A percentile compares a stretch with the other conserved stretches of the same genome.
Conservation (phyloP, 1,140 invertebrate species). For the Brachionus angularis region DNA sequence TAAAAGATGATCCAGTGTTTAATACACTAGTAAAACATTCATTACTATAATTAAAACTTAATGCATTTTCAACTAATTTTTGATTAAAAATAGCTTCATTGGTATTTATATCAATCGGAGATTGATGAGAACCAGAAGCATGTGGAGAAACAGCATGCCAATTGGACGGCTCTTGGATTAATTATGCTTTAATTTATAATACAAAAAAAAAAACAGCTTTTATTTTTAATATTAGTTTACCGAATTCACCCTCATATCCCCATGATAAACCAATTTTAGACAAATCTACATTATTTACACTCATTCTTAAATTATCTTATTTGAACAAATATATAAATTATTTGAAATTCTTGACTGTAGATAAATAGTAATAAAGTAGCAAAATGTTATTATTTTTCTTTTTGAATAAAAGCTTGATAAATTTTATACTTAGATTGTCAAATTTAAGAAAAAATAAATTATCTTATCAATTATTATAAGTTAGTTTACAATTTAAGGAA, state of each 20-base stretch:
- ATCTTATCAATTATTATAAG: no score
- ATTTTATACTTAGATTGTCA: no score
- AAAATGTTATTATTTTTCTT: no score
- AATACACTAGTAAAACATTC: neutral
- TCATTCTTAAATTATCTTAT: no score
- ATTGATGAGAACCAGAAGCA: conserved; percentile 7
- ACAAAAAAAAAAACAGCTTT: neutral
- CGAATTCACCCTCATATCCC: conserved; percentile 6
- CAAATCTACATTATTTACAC: no score
- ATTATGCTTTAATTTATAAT: neutral
- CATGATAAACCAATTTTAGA: conserved; percentile 17
- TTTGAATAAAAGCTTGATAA: no score
- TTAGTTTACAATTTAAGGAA: no score
- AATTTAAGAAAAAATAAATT: no score
- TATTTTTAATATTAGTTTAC: no score
- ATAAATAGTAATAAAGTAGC: no score
- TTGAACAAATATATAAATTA: no score
- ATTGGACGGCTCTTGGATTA: conserved; percentile 1
- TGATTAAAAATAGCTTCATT: conserved; percentile 7
- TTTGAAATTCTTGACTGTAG: no score
- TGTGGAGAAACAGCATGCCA: neutral
- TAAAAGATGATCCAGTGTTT: conserved; percentile 41
- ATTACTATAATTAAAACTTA: neutral
- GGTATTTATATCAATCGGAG: conserved; percentile 31
- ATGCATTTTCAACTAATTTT: neutral